Conservation (phyloP, 2,113 vertebrate genomes). For the Gila orcuttii region DNA sequence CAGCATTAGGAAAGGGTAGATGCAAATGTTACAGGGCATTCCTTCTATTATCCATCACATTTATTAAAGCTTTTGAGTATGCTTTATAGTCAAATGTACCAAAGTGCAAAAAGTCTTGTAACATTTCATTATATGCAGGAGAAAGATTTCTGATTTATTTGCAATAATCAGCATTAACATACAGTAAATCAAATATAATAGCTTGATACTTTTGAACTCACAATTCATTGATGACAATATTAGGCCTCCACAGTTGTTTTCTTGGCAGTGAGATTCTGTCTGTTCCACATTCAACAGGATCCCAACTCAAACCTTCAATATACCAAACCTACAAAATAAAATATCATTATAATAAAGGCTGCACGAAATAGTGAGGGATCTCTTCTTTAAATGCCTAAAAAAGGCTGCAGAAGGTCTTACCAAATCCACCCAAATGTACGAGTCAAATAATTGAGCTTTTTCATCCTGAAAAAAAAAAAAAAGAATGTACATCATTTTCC, state of each 20-base stretch:
- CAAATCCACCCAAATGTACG: slow-evolving; percentile 69
- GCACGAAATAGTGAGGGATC: not conserved
- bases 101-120: not conserved
- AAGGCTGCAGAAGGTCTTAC: slow-evolving; percentile 55
- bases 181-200: not conserved
- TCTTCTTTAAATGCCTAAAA: not conserved
- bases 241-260: slow-evolving; percentile 69
- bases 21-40: not conserved
- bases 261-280: slow-evolving; percentile 66
- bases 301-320: slow-evolving; percentile 72
- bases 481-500: not conserved
- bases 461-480: slow-evolving; percentile 68
- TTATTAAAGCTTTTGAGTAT: not conserved
- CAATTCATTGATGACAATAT: slow-evolving; percentile 78
- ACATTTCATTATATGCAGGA: not conserved
- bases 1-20: not conserved
- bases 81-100: not conserved
- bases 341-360: not conserved
- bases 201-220: slow-evolving; percentile 59
- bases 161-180: not conserved
- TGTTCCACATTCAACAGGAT: slow-evolving; percentile 67
- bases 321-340: slow-evolving; percentile 64
- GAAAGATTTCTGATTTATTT: not conserved
- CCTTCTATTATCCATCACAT: not conserved
- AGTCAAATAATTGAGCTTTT: slow-evolving; percentile 70